A percentile compares a stretch with the other conserved stretches of the same genome.
These are phyloP conservation scores for Chaunax sp. DNA, from an alignment of 2,797 vertebrate genomes.

Conservation along the genomic window DNA sequence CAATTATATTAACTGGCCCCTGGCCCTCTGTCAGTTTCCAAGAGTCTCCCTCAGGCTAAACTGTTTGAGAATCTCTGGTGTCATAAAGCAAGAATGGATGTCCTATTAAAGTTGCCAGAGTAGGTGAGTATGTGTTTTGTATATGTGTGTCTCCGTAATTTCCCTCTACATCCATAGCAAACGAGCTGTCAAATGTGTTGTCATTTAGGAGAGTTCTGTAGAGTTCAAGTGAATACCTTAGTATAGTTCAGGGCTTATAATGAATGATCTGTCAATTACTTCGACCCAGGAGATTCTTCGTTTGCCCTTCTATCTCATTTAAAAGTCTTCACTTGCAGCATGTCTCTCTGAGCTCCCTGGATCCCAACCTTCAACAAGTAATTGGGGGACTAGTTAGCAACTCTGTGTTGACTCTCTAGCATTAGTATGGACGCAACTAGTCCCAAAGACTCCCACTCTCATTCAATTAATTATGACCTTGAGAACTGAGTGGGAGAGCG, in stretches of 20 bases:
- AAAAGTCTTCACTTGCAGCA: conserved; percentile 46
- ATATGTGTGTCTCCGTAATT: conserved; percentile 33
- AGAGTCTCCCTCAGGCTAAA: conserved; percentile 51
- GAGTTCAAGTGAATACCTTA: conserved; percentile 54
- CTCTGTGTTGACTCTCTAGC: conserved; percentile 29
- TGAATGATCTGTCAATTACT: conserved; percentile 69
- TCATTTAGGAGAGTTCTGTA: conserved; percentile 35
- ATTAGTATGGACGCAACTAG: conserved; percentile 34
- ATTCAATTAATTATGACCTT: conserved; percentile 70
- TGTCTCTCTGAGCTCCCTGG: conserved; percentile 20
- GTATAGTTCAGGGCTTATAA: conserved; percentile 51
- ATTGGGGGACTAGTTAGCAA: conserved; percentile 68
- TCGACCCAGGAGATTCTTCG: conserved; percentile 39
- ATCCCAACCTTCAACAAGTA: conserved; percentile 58
- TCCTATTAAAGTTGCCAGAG: conserved; percentile 47
- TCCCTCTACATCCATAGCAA: conserved; percentile 8
- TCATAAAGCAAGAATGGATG: conserved; percentile 46
- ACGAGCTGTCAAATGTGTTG: conserved; percentile 49
- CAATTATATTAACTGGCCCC: conserved; percentile 65
- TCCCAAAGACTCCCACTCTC: conserved; percentile 52
- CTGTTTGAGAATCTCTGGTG: conserved; percentile 53
- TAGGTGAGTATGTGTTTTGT: conserved; percentile 39
- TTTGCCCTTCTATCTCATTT: conserved; percentile 69
- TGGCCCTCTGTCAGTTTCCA: conserved; percentile 63
- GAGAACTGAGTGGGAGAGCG: conserved; percentile 54